Evolutionary conservation across 2,797 vertebrate genomes (phyloP).

Genomic region (Danio aesculapii): DNA sequence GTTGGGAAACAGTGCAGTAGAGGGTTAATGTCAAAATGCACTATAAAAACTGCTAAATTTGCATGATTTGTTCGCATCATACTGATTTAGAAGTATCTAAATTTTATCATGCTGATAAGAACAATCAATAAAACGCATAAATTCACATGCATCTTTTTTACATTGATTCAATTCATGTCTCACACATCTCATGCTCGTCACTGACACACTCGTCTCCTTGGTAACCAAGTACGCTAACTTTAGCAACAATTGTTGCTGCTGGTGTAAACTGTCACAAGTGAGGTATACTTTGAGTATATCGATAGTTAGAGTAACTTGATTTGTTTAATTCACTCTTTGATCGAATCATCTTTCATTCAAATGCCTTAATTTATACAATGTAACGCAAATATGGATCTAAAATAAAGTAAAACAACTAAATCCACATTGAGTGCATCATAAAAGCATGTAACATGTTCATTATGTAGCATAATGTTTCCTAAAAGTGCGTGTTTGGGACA

Average conservation of each 20-base stretch:
- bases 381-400: no score
- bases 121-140: no score
- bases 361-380: no score
- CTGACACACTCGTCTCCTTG: conserved; percentile 9
- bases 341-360: neutral
- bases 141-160: no score
- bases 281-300: neutral
- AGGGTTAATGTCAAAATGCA: no score
- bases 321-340: neutral
- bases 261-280: neutral
- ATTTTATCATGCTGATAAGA: no score
- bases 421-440: neutral
- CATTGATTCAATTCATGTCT: neutral
- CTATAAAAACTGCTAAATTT: no score
- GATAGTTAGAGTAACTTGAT: no score
- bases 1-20: no score
- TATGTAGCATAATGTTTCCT: neutral
- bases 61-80: no score
- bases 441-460: neutral
- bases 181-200: neutral
- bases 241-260: neutral
- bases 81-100: no score
- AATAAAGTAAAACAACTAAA: neutral
- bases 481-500: neutral
- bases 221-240: conserved; percentile 15